Conservation (phyloP, 1,140 invertebrate species). For the Brachionus calyciflorus region DNA sequence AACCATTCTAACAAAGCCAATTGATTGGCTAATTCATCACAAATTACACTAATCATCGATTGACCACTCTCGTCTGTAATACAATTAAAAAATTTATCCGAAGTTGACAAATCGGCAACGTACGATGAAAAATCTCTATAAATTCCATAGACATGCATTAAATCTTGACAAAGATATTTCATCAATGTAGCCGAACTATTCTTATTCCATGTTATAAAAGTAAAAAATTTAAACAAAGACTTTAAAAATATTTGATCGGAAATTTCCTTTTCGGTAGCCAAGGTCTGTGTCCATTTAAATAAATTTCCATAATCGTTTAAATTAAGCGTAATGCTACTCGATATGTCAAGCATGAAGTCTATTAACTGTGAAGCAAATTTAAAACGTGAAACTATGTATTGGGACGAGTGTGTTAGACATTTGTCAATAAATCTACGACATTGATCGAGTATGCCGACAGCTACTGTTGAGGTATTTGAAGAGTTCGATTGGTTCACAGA, state of each 20-base stretch:
- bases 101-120: slow-evolving; percentile 14
- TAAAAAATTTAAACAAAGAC: slow-evolving; percentile 43
- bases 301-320: slow-evolving; percentile 26
- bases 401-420: neutral
- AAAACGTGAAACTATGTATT: neutral
- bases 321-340: neutral
- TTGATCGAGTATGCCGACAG: slow-evolving; percentile 20
- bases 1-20: slow-evolving; percentile 33
- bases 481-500: slow-evolving; percentile 10
- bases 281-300: slow-evolving; percentile 43
- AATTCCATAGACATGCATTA: slow-evolving; percentile 22
- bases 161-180: slow-evolving; percentile 44
- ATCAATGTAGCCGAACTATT: slow-evolving; percentile 38
- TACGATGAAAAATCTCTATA: neutral
- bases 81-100: slow-evolving; percentile 22
- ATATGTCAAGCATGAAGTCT: slow-evolving; percentile 33
- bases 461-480: slow-evolving; percentile 35
- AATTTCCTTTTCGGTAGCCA: neutral
- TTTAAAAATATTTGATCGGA: slow-evolving; percentile 12
- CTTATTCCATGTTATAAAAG: slow-evolving; percentile 46
- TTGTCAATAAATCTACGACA: slow-evolving; percentile 20
- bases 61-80: slow-evolving; percentile 14
- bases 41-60: slow-evolving; percentile 13
- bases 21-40: slow-evolving; percentile 22
- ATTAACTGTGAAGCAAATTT: slow-evolving; percentile 15